phyloP scores from a whole-genome alignment of 2,113 vertebrate genomes.

The Riparia riparia region DNA sequence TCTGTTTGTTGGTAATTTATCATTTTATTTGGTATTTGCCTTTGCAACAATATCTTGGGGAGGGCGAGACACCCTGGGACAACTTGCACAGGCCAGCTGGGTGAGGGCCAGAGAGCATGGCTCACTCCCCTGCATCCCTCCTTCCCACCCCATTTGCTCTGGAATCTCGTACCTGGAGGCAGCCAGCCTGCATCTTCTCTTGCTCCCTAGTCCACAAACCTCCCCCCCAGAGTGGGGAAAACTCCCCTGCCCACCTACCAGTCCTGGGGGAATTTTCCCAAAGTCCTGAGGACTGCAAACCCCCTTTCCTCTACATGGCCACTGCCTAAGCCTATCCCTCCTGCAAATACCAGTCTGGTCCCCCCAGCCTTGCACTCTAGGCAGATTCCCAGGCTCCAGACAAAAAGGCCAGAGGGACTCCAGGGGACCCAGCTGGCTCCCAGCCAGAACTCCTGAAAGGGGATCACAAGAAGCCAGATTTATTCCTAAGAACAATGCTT shows the following conservation, averaged over 20 bases:
- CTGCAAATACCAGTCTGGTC: not conserved
- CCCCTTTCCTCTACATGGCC: not conserved
- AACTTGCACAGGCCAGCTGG: not conserved
- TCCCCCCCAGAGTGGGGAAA: not conserved
- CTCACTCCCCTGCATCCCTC: not conserved
- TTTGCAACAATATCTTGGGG: not conserved
- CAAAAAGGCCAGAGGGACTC: constrained; percentile 31
- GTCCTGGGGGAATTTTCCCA: not conserved
- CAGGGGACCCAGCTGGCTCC: constrained; percentile 2
- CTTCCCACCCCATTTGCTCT: not conserved
- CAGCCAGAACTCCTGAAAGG: constrained; percentile 47
- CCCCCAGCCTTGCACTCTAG: constrained; percentile 6
- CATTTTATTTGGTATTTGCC: not conserved
- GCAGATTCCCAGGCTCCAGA: constrained; percentile 63
- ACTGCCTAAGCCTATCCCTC: not conserved
- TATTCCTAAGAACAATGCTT: constrained; percentile 46
- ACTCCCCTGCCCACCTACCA: not conserved
- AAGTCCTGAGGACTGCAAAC: not conserved
- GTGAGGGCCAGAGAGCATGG: not conserved
- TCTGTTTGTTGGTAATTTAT: not conserved
- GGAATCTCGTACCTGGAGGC: not conserved
- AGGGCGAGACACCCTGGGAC: not conserved
- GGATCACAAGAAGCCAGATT: constrained; percentile 40
- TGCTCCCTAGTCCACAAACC: not conserved
- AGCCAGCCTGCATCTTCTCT: not conserved